Evolutionary conservation across 2,797 vertebrate species (phyloP).

Genomic region (Tamandua tetradactyla): DNA sequence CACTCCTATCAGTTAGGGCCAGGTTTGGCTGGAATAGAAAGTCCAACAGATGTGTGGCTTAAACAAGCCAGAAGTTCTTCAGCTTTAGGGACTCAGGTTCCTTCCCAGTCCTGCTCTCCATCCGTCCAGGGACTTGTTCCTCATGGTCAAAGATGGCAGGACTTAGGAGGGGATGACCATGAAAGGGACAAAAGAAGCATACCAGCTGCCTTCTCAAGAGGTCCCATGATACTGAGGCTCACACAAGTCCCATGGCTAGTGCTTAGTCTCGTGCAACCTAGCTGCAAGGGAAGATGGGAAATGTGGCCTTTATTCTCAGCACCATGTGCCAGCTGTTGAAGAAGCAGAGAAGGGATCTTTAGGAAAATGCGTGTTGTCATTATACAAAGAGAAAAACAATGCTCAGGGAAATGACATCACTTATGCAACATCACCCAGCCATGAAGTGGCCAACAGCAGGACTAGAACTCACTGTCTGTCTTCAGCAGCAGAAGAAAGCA

Average conservation of each 20-base stretch:
- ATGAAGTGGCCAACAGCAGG: not conserved
- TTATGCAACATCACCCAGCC: not conserved
- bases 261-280: not conserved
- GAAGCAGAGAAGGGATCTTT: not conserved
- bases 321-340: not conserved
- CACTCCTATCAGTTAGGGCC: not conserved
- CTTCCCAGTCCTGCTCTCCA: not conserved
- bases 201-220: not conserved
- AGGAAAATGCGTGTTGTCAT: not conserved
- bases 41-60: not conserved
- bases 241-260: not conserved
- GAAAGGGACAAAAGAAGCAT: not conserved
- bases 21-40: not conserved
- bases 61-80: not conserved
- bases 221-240: not conserved
- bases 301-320: not conserved
- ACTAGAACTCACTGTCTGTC: not conserved
- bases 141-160: not conserved
- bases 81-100: too few species aligned
- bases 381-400: not conserved
- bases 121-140: not conserved
- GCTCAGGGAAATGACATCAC: not conserved
- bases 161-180: not conserved
- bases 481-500: not conserved
- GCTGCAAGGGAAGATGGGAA: not conserved